A percentile compares a stretch with the other conserved stretches of the same genome.
Conservation (phyloP, 2,797 vertebrate species). For the Numenius phaeopus region DNA sequence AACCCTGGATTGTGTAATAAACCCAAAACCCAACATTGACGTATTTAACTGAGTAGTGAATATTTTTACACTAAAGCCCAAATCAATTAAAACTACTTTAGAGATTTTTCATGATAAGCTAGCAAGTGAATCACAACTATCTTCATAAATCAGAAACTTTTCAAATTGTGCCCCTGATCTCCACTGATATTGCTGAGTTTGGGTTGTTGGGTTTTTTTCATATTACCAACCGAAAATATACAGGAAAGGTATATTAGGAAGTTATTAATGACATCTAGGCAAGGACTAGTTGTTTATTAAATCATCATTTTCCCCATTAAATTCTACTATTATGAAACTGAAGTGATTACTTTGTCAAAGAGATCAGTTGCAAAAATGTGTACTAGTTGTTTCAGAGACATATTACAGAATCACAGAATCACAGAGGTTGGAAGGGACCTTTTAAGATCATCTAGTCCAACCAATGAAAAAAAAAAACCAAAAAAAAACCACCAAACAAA, state of each 20-base stretch:
- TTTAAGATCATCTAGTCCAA: too few species aligned
- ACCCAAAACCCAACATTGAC: not conserved
- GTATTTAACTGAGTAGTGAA: not conserved
- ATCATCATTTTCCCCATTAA: not conserved
- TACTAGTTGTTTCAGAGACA: not conserved
- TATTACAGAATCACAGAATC: too few species aligned
- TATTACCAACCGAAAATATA: not conserved
- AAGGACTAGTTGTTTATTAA: not conserved
- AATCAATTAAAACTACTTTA: not conserved
- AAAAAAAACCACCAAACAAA: too few species aligned
- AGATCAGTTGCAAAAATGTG: not conserved
- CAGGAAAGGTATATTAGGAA: not conserved
- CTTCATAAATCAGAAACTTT: not conserved
- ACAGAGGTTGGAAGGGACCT: too few species aligned
- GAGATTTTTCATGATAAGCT: not conserved
- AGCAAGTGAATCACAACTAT: not conserved
- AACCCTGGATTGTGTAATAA: not conserved
- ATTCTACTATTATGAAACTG: not conserved
- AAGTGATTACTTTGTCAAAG: not conserved
- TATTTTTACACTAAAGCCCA: not conserved
- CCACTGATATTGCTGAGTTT: not conserved
- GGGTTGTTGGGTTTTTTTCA: not conserved
- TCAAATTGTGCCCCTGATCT: not conserved
- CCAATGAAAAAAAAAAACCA: too few species aligned
- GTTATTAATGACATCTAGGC: not conserved